phyloP scores from a whole-genome alignment of 2,113 vertebrate genomes.

The Falco punctatus region DNA sequence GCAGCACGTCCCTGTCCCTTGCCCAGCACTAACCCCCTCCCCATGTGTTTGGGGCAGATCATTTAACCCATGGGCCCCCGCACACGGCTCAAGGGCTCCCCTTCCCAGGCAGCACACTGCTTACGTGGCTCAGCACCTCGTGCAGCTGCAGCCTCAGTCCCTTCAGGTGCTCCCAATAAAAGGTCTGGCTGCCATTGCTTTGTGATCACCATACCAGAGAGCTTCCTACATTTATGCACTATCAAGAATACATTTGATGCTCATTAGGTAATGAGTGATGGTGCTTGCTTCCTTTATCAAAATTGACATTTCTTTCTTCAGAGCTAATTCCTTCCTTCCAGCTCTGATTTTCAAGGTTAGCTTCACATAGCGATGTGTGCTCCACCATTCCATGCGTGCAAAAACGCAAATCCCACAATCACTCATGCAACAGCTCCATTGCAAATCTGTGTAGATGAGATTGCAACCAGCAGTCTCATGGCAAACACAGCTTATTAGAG shows the following conservation, averaged over 20 bases:
- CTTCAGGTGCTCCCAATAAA: background rate
- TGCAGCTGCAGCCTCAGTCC: background rate
- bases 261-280: background rate
- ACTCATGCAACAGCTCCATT: background rate
- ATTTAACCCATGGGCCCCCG: background rate
- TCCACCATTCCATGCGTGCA: background rate
- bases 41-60: background rate
- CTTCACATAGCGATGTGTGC: background rate
- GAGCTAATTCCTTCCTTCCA: background rate
- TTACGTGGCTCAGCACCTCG: background rate
- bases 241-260: background rate
- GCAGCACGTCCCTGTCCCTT: background rate
- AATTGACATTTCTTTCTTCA: background rate
- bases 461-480: background rate
- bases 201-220: background rate
- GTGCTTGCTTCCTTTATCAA: background rate
- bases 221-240: rapidly evolving
- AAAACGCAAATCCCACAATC: background rate
- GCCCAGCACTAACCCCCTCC: background rate
- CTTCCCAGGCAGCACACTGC: background rate
- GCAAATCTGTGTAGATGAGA: background rate
- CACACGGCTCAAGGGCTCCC: rapidly evolving
- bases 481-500: background rate
- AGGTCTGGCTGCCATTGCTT: rapidly evolving
- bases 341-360: background rate